A percentile compares a stretch with the other conserved stretches of the same genome.
These are phyloP conservation scores for Felis catus DNA, from an alignment of 2,113 vertebrate genomes.

Conservation along the genomic window F.catus_Fca126_mat1.0 CM031412.1:30244501-30245000, in stretches of 20 bases:
- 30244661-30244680: neutral
- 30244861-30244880: neutral
- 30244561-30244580: neutral
- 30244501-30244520: neutral
- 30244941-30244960: neutral
- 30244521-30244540: slow-evolving; percentile 24
- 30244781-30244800: neutral
- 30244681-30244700: neutral
- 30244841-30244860: neutral
- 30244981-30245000: neutral
- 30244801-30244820: neutral
- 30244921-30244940: neutral
- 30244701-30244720: neutral
- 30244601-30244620: neutral
- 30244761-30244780: too few species aligned
- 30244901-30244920: neutral
- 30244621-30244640: neutral
- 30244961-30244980: slow-evolving; percentile 9
- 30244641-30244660: neutral
- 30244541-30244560: neutral
- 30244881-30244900: neutral
- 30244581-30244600: neutral
- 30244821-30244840: neutral
- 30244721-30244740: neutral
- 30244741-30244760: neutral